Percentiles rank a stretch among this genome's conserved stretches.
phyloP scores from a whole-genome alignment of 2,888 invertebrate genomes.

The Sisyra terminalis region DNA sequence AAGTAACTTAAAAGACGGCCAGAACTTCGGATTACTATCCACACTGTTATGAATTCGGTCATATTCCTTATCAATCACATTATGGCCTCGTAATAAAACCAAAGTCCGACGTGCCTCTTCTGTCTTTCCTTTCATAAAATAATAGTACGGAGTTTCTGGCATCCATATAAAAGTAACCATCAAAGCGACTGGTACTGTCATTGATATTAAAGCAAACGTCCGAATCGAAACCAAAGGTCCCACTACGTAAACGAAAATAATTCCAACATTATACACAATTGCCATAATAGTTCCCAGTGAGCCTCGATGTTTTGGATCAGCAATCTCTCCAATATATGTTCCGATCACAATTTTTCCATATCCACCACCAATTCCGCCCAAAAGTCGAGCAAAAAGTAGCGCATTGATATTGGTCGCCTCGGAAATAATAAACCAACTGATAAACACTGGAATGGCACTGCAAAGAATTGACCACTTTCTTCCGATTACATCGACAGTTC shows the following conservation, averaged over 20 bases:
- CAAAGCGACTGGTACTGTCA: slow-evolving; percentile 11
- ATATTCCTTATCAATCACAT: slow-evolving; percentile 4
- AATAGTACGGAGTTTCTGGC: slow-evolving; percentile 14
- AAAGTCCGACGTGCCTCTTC: slow-evolving; percentile 2
- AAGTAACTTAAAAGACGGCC: slow-evolving; percentile 3
- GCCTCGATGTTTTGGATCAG: slow-evolving; percentile 13
- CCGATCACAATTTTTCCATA: slow-evolving; percentile 12
- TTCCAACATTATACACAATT: slow-evolving; percentile 9
- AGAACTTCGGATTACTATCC: not conserved
- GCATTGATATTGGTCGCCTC: slow-evolving; percentile 6
- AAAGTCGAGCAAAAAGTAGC: slow-evolving; percentile 11
- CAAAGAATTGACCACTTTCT: slow-evolving; percentile 11
- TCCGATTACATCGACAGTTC: slow-evolving; percentile 8
- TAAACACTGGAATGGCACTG: slow-evolving; percentile 11
- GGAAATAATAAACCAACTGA: slow-evolving; percentile 11
- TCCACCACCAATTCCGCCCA: slow-evolving; percentile 12
- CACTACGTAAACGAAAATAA: slow-evolving; percentile 10
- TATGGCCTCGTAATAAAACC: slow-evolving; percentile 4
- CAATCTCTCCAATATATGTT: slow-evolving; percentile 13
- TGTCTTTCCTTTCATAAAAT: slow-evolving; percentile 7
- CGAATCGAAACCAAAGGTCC: slow-evolving; percentile 12
- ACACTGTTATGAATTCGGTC: slow-evolving; percentile 3
- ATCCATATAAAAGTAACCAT: slow-evolving; percentile 12
- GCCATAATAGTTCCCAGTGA: slow-evolving; percentile 11
- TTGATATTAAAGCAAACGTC: slow-evolving; percentile 9